Conservation (phyloP, 2,113 vertebrate species). For the Haemorhous mexicanus region DNA sequence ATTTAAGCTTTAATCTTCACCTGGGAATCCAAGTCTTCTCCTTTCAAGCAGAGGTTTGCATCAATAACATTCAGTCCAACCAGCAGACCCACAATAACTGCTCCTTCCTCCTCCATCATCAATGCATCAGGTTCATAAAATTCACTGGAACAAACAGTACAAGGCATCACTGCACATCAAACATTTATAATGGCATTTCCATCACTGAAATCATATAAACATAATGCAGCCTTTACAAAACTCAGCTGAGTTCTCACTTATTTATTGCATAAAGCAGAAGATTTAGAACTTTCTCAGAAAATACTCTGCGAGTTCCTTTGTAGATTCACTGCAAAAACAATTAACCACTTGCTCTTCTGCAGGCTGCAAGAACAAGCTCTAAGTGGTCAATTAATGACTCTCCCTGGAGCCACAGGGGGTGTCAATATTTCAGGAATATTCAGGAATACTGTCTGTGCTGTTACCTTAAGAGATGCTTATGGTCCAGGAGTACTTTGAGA, state of each 20-base stretch:
- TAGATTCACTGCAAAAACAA: background rate
- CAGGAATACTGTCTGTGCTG: background rate
- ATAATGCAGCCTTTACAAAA: background rate
- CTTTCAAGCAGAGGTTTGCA: conserved; percentile 97
- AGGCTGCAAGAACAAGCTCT: background rate
- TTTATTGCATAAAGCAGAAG: background rate
- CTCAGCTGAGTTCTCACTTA: background rate
- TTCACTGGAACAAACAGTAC: conserved; percentile 75
- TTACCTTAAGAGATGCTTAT: conserved; percentile 89
- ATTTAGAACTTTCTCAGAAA: background rate
- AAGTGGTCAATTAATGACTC: background rate
- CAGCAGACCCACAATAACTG: conserved; percentile 89
- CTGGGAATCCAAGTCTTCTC: conserved; percentile 97
- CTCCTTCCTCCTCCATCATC: conserved; percentile 95
- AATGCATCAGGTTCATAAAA: conserved; percentile 93
- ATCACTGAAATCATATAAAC: background rate
- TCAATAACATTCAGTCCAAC: conserved; percentile 97
- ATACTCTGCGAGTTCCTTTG: background rate
- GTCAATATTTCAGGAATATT: background rate
- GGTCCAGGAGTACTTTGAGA: conserved; percentile 89
- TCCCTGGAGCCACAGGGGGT: background rate
- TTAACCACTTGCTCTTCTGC: background rate
- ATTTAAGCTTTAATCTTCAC: conserved; percentile 66
- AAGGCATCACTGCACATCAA: background rate
- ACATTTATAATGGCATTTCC: background rate